Percentiles rank a stretch among this genome's conserved stretches.
Evolutionary conservation across 1,140 invertebrate species (phyloP).

Genomic region (Aphaenogaster rudis): DNA sequence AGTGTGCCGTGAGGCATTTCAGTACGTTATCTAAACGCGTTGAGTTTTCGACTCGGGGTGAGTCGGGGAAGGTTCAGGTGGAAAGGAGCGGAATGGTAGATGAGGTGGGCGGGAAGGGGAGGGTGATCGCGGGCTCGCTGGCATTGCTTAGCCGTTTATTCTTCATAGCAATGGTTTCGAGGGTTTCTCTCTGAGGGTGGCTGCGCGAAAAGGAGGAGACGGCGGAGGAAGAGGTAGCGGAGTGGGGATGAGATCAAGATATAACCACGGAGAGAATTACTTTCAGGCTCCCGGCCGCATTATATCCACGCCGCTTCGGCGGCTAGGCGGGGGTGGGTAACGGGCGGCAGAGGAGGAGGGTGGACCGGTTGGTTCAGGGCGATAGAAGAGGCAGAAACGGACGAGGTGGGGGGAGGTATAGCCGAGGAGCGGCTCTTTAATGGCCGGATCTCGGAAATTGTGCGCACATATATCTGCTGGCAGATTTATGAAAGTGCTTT

Average conservation of each 20-base stretch:
- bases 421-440: conserved; percentile 89
- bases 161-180: conserved; percentile 76
- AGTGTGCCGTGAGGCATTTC: conserved; percentile 78
- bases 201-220: conserved; percentile 38
- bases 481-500: conserved; percentile 95
- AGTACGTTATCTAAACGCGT: conserved; percentile 79
- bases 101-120: conserved; percentile 47
- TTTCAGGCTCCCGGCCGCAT: conserved; percentile 80
- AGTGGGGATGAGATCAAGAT: conserved; percentile 81
- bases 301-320: conserved; percentile 80
- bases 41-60: conserved; percentile 71
- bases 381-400: conserved; percentile 64
- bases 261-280: conserved; percentile 84
- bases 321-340: conserved; percentile 59
- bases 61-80: conserved; percentile 45
- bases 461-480: conserved; percentile 94
- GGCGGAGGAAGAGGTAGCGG: conserved; percentile 35
- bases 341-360: conserved; percentile 54
- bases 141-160: conserved; percentile 79
- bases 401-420: conserved; percentile 74
- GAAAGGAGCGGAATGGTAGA: conserved; percentile 61
- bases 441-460: conserved; percentile 95
- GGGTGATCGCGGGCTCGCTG: conserved; percentile 60
- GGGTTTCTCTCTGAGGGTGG: conserved; percentile 51
- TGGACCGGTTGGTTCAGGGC: conserved; percentile 68